Conservation (phyloP, 2,888 invertebrate species). For the Parochlus steinenii region DNA sequence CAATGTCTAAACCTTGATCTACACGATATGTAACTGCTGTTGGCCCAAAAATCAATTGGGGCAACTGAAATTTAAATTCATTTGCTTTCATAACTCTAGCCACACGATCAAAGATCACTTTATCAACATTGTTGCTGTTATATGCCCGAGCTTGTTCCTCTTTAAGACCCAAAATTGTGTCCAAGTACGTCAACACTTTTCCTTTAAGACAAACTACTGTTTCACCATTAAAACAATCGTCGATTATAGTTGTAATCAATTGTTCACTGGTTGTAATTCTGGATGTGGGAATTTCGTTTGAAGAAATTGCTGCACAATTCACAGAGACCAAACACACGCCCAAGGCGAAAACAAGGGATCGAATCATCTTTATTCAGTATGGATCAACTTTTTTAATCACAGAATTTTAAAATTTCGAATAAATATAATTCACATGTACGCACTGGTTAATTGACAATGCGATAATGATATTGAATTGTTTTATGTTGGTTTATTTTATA, state of each 20-base stretch:
- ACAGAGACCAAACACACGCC: constrained; percentile 30
- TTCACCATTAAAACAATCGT: constrained; percentile 51
- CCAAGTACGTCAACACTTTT: constrained; percentile 59
- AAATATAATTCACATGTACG: constrained; percentile 14
- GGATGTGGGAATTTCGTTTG: constrained; percentile 34
- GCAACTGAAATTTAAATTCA: constrained; percentile 54
- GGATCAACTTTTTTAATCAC: constrained; percentile 7
- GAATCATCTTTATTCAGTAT: constrained; percentile 20
- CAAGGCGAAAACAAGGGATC: constrained; percentile 34
- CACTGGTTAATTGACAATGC: constrained; percentile 24
- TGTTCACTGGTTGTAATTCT: constrained; percentile 47
- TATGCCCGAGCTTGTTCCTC: constrained; percentile 43
- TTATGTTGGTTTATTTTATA: constrained; percentile 30
- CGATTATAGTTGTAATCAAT: constrained; percentile 50
- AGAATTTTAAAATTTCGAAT: not conserved
- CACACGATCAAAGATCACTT: constrained; percentile 55
- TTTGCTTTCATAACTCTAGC: constrained; percentile 54
- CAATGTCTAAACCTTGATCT: constrained; percentile 46
- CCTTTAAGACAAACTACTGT: constrained; percentile 60
- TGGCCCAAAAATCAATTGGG: constrained; percentile 50
- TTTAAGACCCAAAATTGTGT: constrained; percentile 45
- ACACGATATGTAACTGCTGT: constrained; percentile 50
- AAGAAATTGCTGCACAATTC: constrained; percentile 34
- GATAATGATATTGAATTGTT: constrained; percentile 29
- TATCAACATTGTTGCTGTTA: constrained; percentile 47